Conservation (phyloP, 2,797 vertebrate species). For the Oreonectes daqikongensis region DNA sequence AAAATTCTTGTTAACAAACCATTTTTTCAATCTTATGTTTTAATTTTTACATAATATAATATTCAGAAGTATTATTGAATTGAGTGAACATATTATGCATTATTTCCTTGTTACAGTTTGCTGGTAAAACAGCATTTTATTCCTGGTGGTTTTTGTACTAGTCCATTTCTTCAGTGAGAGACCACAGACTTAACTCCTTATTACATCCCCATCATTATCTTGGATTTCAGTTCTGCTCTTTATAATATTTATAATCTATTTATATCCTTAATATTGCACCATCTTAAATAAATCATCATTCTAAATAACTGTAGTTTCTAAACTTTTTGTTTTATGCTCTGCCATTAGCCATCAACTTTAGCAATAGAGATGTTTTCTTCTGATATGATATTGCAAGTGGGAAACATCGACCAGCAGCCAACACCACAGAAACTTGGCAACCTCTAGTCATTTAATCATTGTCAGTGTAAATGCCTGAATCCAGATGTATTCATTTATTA, state of each 20-base stretch:
- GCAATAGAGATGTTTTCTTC: background rate
- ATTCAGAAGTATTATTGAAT: background rate
- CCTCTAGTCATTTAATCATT: background rate
- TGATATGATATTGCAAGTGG: background rate
- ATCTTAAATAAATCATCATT: background rate
- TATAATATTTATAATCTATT: too few species aligned
- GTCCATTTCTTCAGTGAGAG: background rate
- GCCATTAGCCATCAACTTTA: background rate
- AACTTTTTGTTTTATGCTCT: background rate
- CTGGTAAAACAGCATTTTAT: background rate
- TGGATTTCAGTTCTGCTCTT: too few species aligned
- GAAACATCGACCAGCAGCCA: background rate
- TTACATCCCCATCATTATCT: too few species aligned
- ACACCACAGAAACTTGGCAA: background rate
- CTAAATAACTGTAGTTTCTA: background rate
- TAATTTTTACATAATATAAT: too few species aligned
- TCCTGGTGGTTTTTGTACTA: background rate
- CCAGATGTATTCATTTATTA: too few species aligned
- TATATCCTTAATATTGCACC: background rate
- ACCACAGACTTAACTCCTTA: constrained; percentile 3
- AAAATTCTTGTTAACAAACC: too few species aligned
- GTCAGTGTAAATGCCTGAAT: background rate
- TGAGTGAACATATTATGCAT: background rate
- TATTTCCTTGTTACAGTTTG: background rate
- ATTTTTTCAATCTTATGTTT: too few species aligned